Percentiles rank a stretch among this genome's conserved stretches.
Evolutionary conservation across 2,888 invertebrate genomes (phyloP).

Genomic region (Syrphus vitripennis): DNA sequence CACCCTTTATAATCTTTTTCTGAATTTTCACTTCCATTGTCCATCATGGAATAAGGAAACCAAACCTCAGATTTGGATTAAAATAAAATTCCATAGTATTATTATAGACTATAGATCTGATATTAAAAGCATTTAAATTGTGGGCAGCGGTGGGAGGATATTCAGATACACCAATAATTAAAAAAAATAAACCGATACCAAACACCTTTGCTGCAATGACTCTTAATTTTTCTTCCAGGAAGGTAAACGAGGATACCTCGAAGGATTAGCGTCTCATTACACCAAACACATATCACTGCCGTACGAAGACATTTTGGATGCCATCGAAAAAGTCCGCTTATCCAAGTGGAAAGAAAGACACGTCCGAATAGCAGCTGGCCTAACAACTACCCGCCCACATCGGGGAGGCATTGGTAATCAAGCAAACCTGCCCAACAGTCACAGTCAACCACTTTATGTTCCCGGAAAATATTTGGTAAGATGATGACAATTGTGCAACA

Average conservation of each 20-base stretch:
- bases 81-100: too few relatives aligned
- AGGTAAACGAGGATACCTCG: slow-evolving; percentile 92
- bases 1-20: too few relatives aligned
- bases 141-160: too few relatives aligned
- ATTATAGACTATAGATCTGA: too few relatives aligned
- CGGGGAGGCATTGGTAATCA: slow-evolving; percentile 78
- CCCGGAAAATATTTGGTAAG: slow-evolving; percentile 96
- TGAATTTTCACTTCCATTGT: too few relatives aligned
- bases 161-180: not conserved
- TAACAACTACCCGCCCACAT: slow-evolving; percentile 78
- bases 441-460: slow-evolving; percentile 93
- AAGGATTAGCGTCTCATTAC: slow-evolving; percentile 92
- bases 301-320: slow-evolving; percentile 92
- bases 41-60: too few relatives aligned
- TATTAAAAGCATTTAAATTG: too few relatives aligned
- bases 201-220: slow-evolving; percentile 62
- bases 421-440: slow-evolving; percentile 88
- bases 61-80: too few relatives aligned
- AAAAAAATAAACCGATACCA: slow-evolving; percentile 34
- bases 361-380: slow-evolving; percentile 80
- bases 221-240: slow-evolving; percentile 83
- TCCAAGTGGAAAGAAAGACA: slow-evolving; percentile 82
- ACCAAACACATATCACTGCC: slow-evolving; percentile 94
- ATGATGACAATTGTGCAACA: slow-evolving; percentile 71
- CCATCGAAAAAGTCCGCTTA: slow-evolving; percentile 91